These are phyloP conservation scores for Silurus aristotelis DNA, from an alignment of 2,797 vertebrate species.

Conservation along the genomic window DNA sequence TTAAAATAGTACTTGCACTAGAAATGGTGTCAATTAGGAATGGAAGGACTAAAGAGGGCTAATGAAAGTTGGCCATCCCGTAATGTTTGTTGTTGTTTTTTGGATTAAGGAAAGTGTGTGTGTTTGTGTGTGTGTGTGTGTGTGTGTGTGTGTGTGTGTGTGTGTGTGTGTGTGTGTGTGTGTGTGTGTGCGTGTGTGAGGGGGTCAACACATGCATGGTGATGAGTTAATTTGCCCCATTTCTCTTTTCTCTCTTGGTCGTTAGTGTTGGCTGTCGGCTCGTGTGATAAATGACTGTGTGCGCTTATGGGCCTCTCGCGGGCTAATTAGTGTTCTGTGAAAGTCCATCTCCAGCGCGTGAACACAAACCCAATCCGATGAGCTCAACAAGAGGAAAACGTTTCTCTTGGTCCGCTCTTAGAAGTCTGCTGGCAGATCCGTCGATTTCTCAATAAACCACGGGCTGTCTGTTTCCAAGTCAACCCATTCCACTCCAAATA, in stretches of 20 bases:
- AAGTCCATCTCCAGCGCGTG: conserved; percentile 55
- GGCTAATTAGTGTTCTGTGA: conserved; percentile 69
- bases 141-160: no score
- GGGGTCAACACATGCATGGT: conserved; percentile 63
- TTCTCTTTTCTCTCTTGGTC: conserved; percentile 17
- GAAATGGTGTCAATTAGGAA: conserved; percentile 84
- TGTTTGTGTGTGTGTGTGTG: no score
- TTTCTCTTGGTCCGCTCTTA: conserved; percentile 55
- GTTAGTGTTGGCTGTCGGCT: conserved; percentile 51
- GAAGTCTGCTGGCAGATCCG: conserved; percentile 60
- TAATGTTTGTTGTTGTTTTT: not conserved
- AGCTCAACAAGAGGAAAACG: conserved; percentile 70
- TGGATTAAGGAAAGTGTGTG: not conserved
- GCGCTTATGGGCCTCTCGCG: conserved; percentile 63
- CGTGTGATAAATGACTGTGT: conserved; percentile 69
- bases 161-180: no score
- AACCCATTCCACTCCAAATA: conserved; percentile 48
- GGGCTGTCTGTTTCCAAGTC: conserved; percentile 57
- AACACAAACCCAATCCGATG: conserved; percentile 55
- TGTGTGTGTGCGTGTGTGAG: no score
- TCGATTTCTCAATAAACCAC: conserved; percentile 57
- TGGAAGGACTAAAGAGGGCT: conserved; percentile 65
- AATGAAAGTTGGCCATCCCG: not conserved
- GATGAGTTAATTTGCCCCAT: conserved; percentile 60
- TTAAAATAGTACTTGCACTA: conserved; percentile 89